Base-by-base conservation (phyloP, 2,113 vertebrate species). In the Forbesichthys agassizii region DNA sequence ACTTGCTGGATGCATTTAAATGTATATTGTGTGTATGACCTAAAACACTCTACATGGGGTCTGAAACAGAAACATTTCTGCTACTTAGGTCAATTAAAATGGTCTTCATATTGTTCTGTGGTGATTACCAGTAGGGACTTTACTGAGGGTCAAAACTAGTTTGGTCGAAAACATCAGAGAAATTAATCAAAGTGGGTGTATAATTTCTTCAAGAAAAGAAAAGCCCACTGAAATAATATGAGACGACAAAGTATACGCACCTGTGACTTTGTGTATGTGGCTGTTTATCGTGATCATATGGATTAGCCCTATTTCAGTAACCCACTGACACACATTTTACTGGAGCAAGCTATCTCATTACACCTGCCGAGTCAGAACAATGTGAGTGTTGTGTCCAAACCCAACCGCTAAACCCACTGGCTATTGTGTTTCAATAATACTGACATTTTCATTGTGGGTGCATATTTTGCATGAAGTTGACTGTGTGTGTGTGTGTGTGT, bases 271-370 rank as follows among this genome's bases (percentile, higher is more conserved):
- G 55, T 48, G 48, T 66, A 16, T 20, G 33, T 60, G 36, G 51
- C 13, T 48, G 1, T 12, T 42, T 10, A 47, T 13, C 2, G 53
- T 56, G 18, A 18, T 56, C 16, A 63, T 12, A 59, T 57, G 48
- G 62, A 68, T 73, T 67, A 69, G 68, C 63, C 62, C 60, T 68
- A 68, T 61, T 70, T 56, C 70, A 61, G 36, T 74, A 75, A 20
- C 74, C 79, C 68, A 80, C 64, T 77, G 64, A 65, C 6, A 72
- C 48, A 56, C 48, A 64, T 72, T 74, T 64, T 48, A 11, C 54
- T 60, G 74, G 58, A 71, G 51, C 60, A 49, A 33, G 18, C 58
- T 16, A 56, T 77, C 48, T 52, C 64, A 63, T 62, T 69, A 69
- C 20, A 67, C 71, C 52, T 66, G 73, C 20, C 56, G 60, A 13